Evolutionary conservation across 2,113 vertebrate genomes (phyloP).

Genomic region (Paedocypris sp.): DNA sequence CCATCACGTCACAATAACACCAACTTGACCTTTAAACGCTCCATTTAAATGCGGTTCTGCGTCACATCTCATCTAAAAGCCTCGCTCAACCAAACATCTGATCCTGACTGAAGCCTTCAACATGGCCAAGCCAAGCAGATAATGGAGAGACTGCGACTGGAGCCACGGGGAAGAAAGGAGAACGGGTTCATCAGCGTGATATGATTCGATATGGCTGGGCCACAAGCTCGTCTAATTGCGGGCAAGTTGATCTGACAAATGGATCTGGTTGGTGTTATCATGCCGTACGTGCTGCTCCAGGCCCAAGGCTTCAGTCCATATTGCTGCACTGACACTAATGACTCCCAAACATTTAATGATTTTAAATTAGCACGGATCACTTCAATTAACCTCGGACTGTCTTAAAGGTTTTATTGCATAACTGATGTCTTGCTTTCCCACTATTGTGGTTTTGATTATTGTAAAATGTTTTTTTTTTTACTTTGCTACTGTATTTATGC

Average conservation of each 20-base stretch:
- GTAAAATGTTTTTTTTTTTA: too few relatives aligned
- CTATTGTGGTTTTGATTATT: too few relatives aligned
- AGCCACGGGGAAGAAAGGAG: not conserved
- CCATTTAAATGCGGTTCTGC: not conserved
- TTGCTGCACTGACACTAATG: not conserved
- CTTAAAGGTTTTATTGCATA: too few relatives aligned
- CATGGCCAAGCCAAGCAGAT: not conserved
- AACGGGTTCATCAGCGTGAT: not conserved
- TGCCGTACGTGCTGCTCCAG: not conserved
- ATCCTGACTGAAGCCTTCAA: not conserved
- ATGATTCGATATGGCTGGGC: slow-evolving; percentile 6
- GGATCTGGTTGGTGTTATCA: not conserved
- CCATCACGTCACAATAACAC: too few relatives aligned
- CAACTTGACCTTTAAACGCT: not conserved
- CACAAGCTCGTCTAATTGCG: not conserved
- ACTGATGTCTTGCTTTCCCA: too few relatives aligned
- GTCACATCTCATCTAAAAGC: not conserved
- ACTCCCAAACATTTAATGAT: not conserved
- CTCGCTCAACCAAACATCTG: not conserved
- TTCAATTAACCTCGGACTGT: not conserved
- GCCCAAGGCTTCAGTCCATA: not conserved
- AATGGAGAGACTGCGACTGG: not conserved
- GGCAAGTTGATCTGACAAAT: slow-evolving; percentile 6
- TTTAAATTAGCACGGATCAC: not conserved
- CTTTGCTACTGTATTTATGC: too few relatives aligned